A percentile compares a stretch with the other conserved stretches of the same genome.
phyloP scores from a whole-genome alignment of 2,888 invertebrate genomes.

The Meiosimyza platycephala region DNA sequence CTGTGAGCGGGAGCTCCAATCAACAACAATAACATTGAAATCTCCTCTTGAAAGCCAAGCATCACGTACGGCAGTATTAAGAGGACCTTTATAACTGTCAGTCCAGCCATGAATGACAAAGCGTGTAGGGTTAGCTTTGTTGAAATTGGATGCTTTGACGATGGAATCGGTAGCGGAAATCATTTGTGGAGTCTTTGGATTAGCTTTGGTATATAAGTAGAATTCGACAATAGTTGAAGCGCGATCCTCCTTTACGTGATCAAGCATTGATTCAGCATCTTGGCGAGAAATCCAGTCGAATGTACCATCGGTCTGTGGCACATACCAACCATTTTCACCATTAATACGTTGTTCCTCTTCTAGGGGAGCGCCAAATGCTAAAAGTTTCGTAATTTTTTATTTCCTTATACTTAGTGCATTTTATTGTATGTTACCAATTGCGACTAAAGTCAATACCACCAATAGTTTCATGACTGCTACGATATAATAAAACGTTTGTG shows the following conservation, averaged over 20 bases:
- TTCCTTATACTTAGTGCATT: too few species aligned
- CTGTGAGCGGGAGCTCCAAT: slow-evolving; percentile 70
- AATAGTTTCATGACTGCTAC: slow-evolving; percentile 12
- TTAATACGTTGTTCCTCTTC: slow-evolving; percentile 39
- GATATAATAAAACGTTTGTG: too few species aligned
- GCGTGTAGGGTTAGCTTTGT: slow-evolving; percentile 48
- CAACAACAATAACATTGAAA: slow-evolving; percentile 71
- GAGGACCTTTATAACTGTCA: slow-evolving; percentile 66
- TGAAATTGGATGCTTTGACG: slow-evolving; percentile 47
- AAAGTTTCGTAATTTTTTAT: neutral
- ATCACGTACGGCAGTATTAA: slow-evolving; percentile 45
- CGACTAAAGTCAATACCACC: slow-evolving; percentile 3
- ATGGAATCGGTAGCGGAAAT: slow-evolving; percentile 43
- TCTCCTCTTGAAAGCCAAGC: slow-evolving; percentile 70
- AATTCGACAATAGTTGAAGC: slow-evolving; percentile 40
- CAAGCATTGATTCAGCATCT: slow-evolving; percentile 30
- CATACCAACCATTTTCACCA: slow-evolving; percentile 49
- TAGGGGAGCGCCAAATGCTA: slow-evolving; percentile 18
- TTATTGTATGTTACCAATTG: neutral
- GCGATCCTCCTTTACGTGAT: neutral
- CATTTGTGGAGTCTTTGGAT: slow-evolving; percentile 50
- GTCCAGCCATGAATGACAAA: slow-evolving; percentile 70
- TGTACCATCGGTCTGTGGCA: slow-evolving; percentile 43
- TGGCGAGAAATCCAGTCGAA: slow-evolving; percentile 42
- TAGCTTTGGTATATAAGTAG: slow-evolving; percentile 55